phyloP scores from a whole-genome alignment of 1,140 invertebrate genomes.

The Agrilus planipennis region DNA sequence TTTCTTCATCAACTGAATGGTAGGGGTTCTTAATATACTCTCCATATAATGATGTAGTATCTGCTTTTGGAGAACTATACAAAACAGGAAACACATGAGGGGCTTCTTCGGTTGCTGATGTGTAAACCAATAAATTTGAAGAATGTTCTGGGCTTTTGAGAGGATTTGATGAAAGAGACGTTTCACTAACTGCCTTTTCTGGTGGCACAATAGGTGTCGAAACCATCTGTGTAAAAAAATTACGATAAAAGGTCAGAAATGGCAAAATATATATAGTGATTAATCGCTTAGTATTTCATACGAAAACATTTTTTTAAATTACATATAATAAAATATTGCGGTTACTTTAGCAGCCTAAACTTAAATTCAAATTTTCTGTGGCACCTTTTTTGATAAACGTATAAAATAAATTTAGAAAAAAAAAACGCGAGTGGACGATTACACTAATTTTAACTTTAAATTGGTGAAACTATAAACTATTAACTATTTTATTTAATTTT shows the following conservation, averaged over 20 bases:
- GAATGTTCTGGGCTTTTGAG: conserved; percentile 14
- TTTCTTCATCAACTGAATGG: no score
- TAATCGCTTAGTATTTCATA: no score
- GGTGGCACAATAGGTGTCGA: conserved; percentile 47
- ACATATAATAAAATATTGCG: neutral
- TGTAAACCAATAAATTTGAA: conserved; percentile 17
- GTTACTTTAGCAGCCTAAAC: neutral
- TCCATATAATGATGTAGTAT: conserved; percentile 33
- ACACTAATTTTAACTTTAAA: no score
- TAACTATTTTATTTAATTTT: no score
- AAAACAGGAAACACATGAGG: conserved; percentile 23
- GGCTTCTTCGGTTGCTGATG: conserved; percentile 5
- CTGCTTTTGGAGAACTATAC: conserved; percentile 15
- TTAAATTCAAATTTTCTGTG: conserved; percentile 1
- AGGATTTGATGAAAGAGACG: conserved; percentile 8
- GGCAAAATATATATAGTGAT: no score
- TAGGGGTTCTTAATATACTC: conserved; percentile 44
- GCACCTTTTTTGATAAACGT: neutral
- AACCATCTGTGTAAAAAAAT: conserved; percentile 41
- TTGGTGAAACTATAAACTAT: no score
- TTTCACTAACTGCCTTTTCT: conserved; percentile 15
- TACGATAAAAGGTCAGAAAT: conserved; percentile 8
- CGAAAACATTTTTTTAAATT: no score
- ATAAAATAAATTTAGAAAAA: neutral
- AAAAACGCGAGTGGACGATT: no score